Percentiles rank a stretch among this genome's conserved stretches.
Conservation (phyloP, 2,113 vertebrate species). For the Chroicocephalus ridibundus region DNA sequence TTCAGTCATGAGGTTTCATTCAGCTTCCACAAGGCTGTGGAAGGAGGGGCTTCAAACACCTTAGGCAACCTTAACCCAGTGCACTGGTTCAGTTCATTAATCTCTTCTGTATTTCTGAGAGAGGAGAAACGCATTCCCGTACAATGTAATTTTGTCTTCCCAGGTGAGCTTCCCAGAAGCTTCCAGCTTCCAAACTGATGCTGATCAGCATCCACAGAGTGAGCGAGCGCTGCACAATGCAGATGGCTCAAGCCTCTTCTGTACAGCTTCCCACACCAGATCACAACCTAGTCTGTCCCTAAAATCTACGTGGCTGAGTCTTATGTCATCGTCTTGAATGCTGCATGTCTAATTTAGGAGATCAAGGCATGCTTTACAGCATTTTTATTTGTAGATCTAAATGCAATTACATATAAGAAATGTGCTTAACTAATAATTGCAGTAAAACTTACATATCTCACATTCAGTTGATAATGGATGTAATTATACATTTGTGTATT, state of each 20-base stretch:
- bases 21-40: neutral
- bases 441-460: neutral
- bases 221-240: neutral
- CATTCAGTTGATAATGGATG: neutral
- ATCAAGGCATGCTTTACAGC: neutral
- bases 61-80: neutral
- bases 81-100: slow-evolving; percentile 38
- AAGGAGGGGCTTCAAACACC: neutral
- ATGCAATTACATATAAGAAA: neutral
- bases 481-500: slow-evolving; percentile 23
- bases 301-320: neutral
- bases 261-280: neutral
- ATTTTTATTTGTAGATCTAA: neutral
- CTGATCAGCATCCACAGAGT: neutral
- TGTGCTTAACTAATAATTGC: neutral
- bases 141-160: neutral
- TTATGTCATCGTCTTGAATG: neutral
- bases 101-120: slow-evolving; percentile 34
- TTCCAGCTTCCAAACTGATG: neutral
- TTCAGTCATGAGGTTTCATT: neutral
- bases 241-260: neutral
- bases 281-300: neutral
- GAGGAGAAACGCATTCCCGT: neutral
- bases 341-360: neutral
- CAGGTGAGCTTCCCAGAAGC: neutral